These are phyloP conservation scores for Trichopria drosophilae DNA, from an alignment of 2,888 invertebrate genomes.

Conservation along the genomic window DNA sequence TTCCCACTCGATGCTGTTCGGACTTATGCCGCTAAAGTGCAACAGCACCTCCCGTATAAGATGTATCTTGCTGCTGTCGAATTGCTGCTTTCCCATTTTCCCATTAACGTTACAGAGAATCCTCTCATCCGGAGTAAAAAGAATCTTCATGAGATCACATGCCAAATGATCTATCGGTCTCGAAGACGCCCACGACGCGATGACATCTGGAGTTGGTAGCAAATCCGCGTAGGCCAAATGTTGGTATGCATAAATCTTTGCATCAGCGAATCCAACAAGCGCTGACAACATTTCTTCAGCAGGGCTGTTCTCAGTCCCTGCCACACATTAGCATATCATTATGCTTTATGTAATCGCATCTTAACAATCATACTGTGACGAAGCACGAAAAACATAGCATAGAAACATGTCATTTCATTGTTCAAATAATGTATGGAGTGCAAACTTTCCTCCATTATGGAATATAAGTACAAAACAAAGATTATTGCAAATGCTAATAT, in stretches of 20 bases:
- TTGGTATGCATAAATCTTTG: conserved; percentile 57
- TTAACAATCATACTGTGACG: too few relatives aligned
- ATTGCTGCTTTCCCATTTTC: conserved; percentile 60
- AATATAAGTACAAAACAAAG: too few relatives aligned
- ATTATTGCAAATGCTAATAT: too few relatives aligned
- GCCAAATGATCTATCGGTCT: conserved; percentile 59
- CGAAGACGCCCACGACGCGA: conserved; percentile 57
- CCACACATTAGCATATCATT: conserved; percentile 47
- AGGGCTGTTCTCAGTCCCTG: conserved; percentile 52
- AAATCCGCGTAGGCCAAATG: conserved; percentile 58
- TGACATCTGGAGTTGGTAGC: conserved; percentile 56
- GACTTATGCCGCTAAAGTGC: conserved; percentile 56
- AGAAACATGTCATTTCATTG: too few relatives aligned
- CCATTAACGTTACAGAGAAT: conserved; percentile 60
- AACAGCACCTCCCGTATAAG: conserved; percentile 57
- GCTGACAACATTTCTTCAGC: conserved; percentile 52
- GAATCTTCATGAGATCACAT: conserved; percentile 59
- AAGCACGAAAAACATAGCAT: conserved; percentile 6
- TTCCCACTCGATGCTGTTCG: conserved; percentile 57
- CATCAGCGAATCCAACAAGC: conserved; percentile 50
- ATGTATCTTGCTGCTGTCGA: conserved; percentile 58
- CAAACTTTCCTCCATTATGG: too few relatives aligned
- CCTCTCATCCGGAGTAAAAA: conserved; percentile 59
- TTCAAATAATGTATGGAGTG: too few relatives aligned
- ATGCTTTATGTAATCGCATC: too few relatives aligned